Conservation (phyloP, 2,113 vertebrate genomes). For the Rhinolophus sinicus region DNA sequence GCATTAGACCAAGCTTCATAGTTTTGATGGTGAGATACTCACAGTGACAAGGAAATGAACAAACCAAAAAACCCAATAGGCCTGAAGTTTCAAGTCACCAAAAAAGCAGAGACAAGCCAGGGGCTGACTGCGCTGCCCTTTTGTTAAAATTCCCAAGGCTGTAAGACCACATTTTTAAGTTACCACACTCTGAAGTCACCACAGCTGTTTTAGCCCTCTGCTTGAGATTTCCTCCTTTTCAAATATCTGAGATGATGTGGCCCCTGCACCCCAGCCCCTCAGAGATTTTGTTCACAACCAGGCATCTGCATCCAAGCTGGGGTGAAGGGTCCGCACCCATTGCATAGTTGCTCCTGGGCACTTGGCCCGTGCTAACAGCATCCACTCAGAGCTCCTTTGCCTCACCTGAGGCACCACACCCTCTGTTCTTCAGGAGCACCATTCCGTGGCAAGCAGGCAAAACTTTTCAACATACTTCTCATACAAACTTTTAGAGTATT, state of each 20-base stretch:
- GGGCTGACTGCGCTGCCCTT: not conserved
- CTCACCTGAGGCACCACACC: no score
- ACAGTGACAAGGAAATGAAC: not conserved
- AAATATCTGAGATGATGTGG: not conserved
- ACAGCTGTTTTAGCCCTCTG: not conserved
- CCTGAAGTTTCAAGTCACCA: not conserved
- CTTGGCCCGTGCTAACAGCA: no score
- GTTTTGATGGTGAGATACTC: not conserved
- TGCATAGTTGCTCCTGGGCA: no score
- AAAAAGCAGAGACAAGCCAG: not conserved
- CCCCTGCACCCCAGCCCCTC: no score
- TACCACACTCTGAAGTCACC: not conserved
- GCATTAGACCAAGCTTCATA: not conserved
- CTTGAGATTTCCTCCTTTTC: not conserved
- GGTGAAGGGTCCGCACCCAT: no score
- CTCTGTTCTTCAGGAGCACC: no score
- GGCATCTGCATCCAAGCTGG: no score
- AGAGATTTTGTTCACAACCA: no score
- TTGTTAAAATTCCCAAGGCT: not conserved
- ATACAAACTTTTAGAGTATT: no score
- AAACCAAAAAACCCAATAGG: not conserved
- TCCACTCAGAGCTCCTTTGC: no score
- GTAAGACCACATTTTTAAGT: not conserved
- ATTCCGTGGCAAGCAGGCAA: no score
- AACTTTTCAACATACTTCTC: no score